Percentiles rank a stretch among this genome's conserved stretches.
These are phyloP conservation scores for Pseudoatta argentina DNA, from an alignment of 1,140 invertebrate genomes.

Conservation along the genomic window DNA sequence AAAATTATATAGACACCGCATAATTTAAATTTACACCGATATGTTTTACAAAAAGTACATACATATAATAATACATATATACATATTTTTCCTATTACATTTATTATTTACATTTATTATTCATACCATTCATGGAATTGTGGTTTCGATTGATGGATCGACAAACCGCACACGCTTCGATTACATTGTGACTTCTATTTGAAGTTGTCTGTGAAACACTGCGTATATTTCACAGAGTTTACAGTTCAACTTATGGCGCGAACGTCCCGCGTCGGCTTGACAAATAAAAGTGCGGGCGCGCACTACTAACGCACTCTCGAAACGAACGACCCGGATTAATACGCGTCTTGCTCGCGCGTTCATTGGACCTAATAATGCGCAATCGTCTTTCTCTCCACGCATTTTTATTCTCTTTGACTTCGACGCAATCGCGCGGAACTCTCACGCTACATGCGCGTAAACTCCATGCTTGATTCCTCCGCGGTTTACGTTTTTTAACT, in stretches of 20 bases:
- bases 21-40: too few relatives aligned
- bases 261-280: not conserved
- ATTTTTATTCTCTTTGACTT: not conserved
- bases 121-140: not conserved
- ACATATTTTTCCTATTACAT: not conserved
- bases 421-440: slow-evolving; percentile 3
- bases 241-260: not conserved
- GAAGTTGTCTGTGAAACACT: not conserved
- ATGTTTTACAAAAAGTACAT: too few relatives aligned
- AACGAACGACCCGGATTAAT: slow-evolving; percentile 45
- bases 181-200: not conserved
- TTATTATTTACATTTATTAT: not conserved
- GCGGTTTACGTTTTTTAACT: not conserved
- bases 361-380: slow-evolving; percentile 27
- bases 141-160: not conserved
- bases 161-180: too few relatives aligned
- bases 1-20: too few relatives aligned
- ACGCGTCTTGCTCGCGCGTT: slow-evolving; percentile 25
- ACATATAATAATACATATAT: too few relatives aligned
- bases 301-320: not conserved
- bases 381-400: not conserved
- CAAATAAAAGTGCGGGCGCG: slow-evolving; percentile 15
- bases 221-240: not conserved
- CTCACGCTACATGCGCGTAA: not conserved
- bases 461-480: not conserved